phyloP scores from a whole-genome alignment of 1,140 invertebrate genomes.

The Cataglyphis hispanica region DNA sequence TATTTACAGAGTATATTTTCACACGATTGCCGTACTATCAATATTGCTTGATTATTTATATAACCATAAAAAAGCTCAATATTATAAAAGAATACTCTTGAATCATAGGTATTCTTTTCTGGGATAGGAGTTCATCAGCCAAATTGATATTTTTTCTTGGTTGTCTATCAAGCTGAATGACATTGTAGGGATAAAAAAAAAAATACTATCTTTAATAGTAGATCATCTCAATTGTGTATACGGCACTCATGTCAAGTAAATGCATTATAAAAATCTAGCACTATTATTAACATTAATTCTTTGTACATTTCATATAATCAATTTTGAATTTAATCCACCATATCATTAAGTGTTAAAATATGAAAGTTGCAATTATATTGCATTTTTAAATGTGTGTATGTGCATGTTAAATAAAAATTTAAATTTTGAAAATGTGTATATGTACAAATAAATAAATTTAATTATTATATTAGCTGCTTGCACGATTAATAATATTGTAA shows the following conservation, averaged over 20 bases:
- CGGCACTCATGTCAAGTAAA: conserved; percentile 48
- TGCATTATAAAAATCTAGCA: conserved; percentile 55
- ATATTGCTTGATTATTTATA: conserved; percentile 32
- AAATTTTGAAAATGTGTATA: conserved; percentile 38
- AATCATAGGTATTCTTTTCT: conserved; percentile 17
- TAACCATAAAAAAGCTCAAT: conserved; percentile 10
- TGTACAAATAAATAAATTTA: conserved; percentile 63
- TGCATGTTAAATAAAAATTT: conserved; percentile 62
- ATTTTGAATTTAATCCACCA: conserved; percentile 20
- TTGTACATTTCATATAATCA: conserved; percentile 54
- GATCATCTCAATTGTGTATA: conserved; percentile 7
- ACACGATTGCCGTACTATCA: conserved; percentile 41
- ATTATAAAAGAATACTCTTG: conserved; percentile 69
- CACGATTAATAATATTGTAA: conserved; percentile 43
- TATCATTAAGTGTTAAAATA: conserved; percentile 34
- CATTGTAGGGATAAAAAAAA: not conserved
- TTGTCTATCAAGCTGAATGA: conserved; percentile 20
- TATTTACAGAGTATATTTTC: conserved; percentile 73
- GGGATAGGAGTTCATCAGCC: not conserved
- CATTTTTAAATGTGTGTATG: conserved; percentile 33
- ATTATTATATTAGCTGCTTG: conserved; percentile 67
- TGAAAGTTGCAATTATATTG: conserved; percentile 51
- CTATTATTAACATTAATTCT: conserved; percentile 45
- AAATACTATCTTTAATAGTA: conserved; percentile 49
- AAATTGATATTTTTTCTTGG: conserved; percentile 29